A percentile compares a stretch with the other conserved stretches of the same genome.
These are phyloP conservation scores for Gymnocypris eckloni DNA, from an alignment of 2,797 vertebrate species.

Conservation along the genomic window DNA sequence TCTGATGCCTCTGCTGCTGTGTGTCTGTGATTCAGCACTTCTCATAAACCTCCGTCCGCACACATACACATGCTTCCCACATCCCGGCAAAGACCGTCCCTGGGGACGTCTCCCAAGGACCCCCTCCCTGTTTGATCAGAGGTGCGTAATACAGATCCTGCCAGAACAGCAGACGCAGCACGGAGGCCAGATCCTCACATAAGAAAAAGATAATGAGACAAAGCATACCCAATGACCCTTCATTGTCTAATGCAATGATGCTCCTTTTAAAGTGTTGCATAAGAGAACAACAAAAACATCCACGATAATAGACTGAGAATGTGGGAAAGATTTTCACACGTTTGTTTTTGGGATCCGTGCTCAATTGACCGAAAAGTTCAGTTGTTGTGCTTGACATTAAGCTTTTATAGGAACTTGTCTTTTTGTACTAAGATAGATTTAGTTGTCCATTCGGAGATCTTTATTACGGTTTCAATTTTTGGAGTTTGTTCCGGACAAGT, in stretches of 20 bases:
- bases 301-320: neutral
- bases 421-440: neutral
- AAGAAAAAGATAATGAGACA: slow-evolving; percentile 43
- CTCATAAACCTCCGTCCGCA: slow-evolving; percentile 7
- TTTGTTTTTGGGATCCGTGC: neutral
- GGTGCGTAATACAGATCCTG: slow-evolving; percentile 46
- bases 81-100: slow-evolving; percentile 43
- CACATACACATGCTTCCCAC: slow-evolving; percentile 29
- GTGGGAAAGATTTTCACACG: neutral
- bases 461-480: neutral
- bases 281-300: neutral
- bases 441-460: neutral
- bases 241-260: neutral
- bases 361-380: neutral
- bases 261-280: neutral
- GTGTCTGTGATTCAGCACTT: slow-evolving; percentile 63
- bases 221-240: neutral
- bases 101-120: slow-evolving; percentile 49
- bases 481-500: neutral
- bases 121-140: slow-evolving; percentile 52
- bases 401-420: neutral
- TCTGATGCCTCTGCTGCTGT: slow-evolving; percentile 23
- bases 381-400: neutral
- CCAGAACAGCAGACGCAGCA: slow-evolving; percentile 36
- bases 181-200: slow-evolving; percentile 52